Base-by-base conservation (phyloP, 1,140 invertebrate species). In the Pteromalus puparum region DNA sequence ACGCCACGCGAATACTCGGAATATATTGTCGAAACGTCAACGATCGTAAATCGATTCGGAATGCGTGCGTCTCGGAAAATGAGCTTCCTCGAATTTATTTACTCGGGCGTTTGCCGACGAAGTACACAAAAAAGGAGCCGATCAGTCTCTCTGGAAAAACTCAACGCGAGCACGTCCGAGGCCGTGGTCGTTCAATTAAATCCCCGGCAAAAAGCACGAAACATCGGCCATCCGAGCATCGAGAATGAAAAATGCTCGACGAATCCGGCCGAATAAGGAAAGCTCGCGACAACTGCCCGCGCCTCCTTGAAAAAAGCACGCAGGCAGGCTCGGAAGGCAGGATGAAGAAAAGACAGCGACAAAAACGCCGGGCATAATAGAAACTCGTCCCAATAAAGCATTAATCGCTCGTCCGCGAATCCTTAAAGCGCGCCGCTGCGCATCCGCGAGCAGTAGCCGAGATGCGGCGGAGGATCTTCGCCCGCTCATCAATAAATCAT, bases 401-500 rank as follows among this genome's bases (percentile, higher is more conserved):
- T 84, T 84, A 84, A 84, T 84, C 68, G 75, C 42, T 68, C 24
- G 38, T 4, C 6, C 38, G 28, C 24, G 24, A 24, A 30, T 70
- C 73, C 61, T 83, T 77, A 83, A 83, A 83, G 74, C 18, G 81
- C 21, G 28, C n/a, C 7, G 13, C 46, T n/a, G 53, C n/a, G 18
- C 21, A 28, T 46, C 73, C 34, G 53, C 24, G 74, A 24, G 26
- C 48, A 65, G 48, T 28, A 21, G 76, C 53, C 28, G 26, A 78
- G 48, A 38, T 48, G 30, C 30, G n/a, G 42, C 15, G 30, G 13
- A 75, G 15, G 12, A 24, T 78, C 48, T 3, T 61, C 18, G 76
- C 53, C 10, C 24, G 21, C 77, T 85, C 83, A 85, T 85, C 83
- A 85, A 85, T 85, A 85, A 85, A 81, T 85, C 83, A 85, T 85